Conservation (phyloP, 2,797 vertebrate genomes). For the Ctenopoma kingsleyae region DNA sequence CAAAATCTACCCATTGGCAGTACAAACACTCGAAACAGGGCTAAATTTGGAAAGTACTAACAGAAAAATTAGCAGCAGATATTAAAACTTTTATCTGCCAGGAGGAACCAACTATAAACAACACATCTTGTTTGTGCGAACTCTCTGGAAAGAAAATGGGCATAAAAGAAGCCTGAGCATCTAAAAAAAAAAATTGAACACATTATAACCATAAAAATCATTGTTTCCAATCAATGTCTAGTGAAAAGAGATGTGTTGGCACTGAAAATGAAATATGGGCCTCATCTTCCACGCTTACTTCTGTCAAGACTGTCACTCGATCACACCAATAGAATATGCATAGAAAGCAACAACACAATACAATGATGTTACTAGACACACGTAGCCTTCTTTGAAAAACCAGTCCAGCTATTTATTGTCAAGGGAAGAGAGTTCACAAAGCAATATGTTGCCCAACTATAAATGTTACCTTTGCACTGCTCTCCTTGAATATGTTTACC, state of each 20-base stretch:
- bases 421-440: no score
- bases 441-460: no score
- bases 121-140: slow-evolving; percentile 1
- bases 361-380: slow-evolving; percentile 10
- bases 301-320: slow-evolving; percentile 26
- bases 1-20: not conserved
- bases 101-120: slow-evolving; percentile 4
- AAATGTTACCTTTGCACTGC: not conserved
- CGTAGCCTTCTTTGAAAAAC: slow-evolving; percentile 11
- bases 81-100: slow-evolving; percentile 3
- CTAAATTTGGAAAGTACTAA: not conserved
- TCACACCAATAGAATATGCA: not conserved
- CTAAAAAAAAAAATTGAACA: not conserved
- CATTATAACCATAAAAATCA: not conserved
- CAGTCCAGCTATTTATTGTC: not conserved
- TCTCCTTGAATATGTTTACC: not conserved
- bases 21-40: not conserved
- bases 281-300: slow-evolving; percentile 3
- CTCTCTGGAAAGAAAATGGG: slow-evolving; percentile 4
- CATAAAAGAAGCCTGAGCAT: slow-evolving; percentile 8
- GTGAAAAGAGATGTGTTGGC: slow-evolving; percentile 3
- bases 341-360: not conserved
- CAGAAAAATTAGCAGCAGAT: not conserved
- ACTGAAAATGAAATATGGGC: slow-evolving; percentile 16
- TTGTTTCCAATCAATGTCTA: slow-evolving; percentile 3